phyloP scores from a whole-genome alignment of 1,140 invertebrate species.

The Drosophila pectinifera region DNA sequence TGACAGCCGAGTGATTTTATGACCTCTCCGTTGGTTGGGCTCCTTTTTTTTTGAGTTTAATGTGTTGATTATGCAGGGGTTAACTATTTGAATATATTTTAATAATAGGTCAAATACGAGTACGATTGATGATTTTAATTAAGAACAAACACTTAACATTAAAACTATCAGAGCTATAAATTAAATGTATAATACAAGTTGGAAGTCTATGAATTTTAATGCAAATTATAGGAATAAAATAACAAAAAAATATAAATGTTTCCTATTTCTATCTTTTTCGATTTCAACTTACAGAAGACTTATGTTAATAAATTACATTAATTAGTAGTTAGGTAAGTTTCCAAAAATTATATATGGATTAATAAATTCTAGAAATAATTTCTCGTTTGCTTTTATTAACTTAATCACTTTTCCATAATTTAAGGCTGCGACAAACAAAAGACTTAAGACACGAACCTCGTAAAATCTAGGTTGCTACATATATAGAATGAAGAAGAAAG shows the following conservation, averaged over 20 bases:
- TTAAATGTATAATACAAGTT: too few relatives aligned
- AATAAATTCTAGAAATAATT: neutral
- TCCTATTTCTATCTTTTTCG: too few relatives aligned
- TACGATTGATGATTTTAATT: neutral
- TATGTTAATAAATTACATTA: too few relatives aligned
- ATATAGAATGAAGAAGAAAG: neutral
- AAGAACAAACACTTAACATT: neutral
- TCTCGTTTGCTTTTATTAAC: too few relatives aligned
- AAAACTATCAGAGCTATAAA: neutral
- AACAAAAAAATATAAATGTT: too few relatives aligned
- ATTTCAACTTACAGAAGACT: too few relatives aligned
- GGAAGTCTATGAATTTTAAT: too few relatives aligned
- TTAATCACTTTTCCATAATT: neutral
- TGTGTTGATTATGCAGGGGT: conserved; percentile 8
- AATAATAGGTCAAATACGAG: neutral
- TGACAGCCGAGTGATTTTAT: conserved; percentile 74
- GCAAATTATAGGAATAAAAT: too few relatives aligned
- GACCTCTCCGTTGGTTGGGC: conserved; percentile 28
- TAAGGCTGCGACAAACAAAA: neutral
- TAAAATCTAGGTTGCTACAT: neutral
- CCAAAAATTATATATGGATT: too few relatives aligned
- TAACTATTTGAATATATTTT: neutral
- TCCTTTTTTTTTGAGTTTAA: conserved; percentile 14
- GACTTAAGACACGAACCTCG: conserved; percentile 20
- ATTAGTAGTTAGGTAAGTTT: too few relatives aligned